A percentile compares a stretch with the other conserved stretches of the same genome.
Conservation (phyloP, 2,113 vertebrate genomes). For the Paedocypris sp. region DNA sequence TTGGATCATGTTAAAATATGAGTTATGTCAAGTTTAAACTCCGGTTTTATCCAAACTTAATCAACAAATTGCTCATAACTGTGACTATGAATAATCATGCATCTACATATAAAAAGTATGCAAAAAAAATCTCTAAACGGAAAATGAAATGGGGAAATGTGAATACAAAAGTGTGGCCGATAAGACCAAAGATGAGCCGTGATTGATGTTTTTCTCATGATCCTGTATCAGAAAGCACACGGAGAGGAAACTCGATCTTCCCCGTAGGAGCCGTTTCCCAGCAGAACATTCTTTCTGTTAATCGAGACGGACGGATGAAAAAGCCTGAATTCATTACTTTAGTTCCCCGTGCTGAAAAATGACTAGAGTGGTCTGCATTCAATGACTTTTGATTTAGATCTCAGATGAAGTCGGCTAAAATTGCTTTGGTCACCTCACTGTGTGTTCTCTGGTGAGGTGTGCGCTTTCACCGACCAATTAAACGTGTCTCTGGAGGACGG, state of each 20-base stretch:
- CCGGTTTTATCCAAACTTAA: too few species aligned
- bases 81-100: too few species aligned
- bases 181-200: too few species aligned
- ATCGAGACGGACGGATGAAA: conserved; percentile 9
- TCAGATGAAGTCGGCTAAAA: conserved; percentile 2
- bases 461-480: conserved; percentile 17
- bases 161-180: too few species aligned
- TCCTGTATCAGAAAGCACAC: background rate
- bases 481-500: background rate
- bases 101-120: too few species aligned
- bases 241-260: background rate
- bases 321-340: conserved; percentile 2
- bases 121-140: too few species aligned
- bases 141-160: too few species aligned
- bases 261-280: background rate
- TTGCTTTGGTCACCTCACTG: background rate
- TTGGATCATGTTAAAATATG: too few species aligned
- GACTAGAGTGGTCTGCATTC: background rate
- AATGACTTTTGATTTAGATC: conserved; percentile 6
- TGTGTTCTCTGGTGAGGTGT: background rate
- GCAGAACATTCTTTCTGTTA: conserved; percentile 3
- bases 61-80: too few species aligned
- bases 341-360: background rate
- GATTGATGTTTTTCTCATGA: too few species aligned
- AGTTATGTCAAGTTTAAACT: too few species aligned